Evolutionary conservation across 2,888 invertebrate species (phyloP), one percentile per base, ranked within the genome.

Genomic region (Slavum lentiscoides): DNA sequence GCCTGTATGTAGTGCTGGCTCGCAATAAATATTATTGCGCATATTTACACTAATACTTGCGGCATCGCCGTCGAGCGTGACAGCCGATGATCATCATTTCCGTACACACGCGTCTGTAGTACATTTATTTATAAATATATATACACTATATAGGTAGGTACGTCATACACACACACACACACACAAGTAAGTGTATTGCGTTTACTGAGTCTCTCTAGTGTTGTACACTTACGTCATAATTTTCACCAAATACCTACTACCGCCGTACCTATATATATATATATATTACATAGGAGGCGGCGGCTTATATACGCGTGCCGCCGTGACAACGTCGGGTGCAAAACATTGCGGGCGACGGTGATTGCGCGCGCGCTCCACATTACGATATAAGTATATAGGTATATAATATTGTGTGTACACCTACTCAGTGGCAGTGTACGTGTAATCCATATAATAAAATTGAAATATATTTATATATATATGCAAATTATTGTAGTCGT

Each of bases 271-370:
- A n/a, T n/a, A n/a, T n/a, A n/a, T n/a, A n/a, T n/a, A n/a, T n/a
- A n/a, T n/a, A n/a, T n/a, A n/a, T 30, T 30, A 30, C 30, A 30
- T 4, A 30, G 30, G 30, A 21, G 43, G n/a, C 21, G 49, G 49
- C 15, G 59, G 30, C 30, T 30, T 30, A 30, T 53, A 58, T 39
- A 17, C 19, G 74, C 1, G 21, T 66, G 66, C 74, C 58, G 17
- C 66, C 66, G 66, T 74, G 74, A 74, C 74, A 74, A 74, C 74
- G 74, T 58, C 17, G 3, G 39, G 21, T 8, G 58, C 74, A 74
- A 67, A 74, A 74, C 74, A 74, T 74, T 74, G 64, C 13, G 30
- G 21, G 37, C 21, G 21, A 17, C n/a, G 64, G 53, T 55, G 62
- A 39, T 53, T 49, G 62, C 2, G 23, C 49, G 15, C n/a, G 5